phyloP scores from a whole-genome alignment of 2,797 vertebrate genomes.

The Mormyrops boulengeri region DNA sequence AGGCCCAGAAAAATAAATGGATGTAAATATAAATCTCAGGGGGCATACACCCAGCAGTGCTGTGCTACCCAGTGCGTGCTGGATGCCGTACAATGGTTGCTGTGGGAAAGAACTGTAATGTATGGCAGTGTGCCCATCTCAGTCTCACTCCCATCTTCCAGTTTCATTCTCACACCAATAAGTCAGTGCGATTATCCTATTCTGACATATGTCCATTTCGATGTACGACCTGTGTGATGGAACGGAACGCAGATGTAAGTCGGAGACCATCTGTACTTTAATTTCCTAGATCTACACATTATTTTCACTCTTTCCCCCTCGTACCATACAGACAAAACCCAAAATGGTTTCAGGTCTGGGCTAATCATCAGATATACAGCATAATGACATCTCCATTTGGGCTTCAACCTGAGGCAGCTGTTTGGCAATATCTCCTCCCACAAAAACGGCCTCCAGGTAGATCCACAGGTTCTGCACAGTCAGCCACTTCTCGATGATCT shows the following conservation, averaged over 20 bases:
- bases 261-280: background rate
- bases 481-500: conserved; percentile 76
- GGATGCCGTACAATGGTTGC: background rate
- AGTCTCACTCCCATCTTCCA: background rate
- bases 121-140: background rate
- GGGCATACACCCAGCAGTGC: background rate
- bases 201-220: background rate
- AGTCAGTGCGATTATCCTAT: background rate
- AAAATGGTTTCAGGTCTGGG: background rate
- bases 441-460: conserved; percentile 81
- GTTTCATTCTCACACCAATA: background rate
- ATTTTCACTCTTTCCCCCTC: background rate
- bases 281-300: background rate
- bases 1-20: background rate
- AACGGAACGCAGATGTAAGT: background rate
- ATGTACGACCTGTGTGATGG: background rate
- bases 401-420: conserved; percentile 72
- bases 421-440: conserved; percentile 80
- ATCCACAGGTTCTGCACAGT: conserved; percentile 81
- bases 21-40: background rate
- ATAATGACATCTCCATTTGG: background rate
- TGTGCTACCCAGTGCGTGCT: background rate
- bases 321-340: background rate
- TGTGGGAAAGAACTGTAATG: background rate
- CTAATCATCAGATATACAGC: background rate